phyloP scores from a whole-genome alignment of 2,113 vertebrate genomes.

The Trichomycterus rosablanca region DNA sequence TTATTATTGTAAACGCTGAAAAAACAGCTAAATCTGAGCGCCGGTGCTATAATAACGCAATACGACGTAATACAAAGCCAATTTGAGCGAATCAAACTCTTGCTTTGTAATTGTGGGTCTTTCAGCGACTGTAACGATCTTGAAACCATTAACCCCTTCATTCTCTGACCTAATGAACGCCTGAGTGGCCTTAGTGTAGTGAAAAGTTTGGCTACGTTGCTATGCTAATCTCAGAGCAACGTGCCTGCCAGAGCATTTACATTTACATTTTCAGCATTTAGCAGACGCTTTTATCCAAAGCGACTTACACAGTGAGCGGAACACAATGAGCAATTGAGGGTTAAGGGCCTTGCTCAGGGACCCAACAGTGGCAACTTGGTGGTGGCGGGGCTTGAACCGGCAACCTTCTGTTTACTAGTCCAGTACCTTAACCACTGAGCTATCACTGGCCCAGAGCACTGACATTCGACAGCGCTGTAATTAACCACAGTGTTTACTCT shows the following conservation, averaged over 20 bases:
- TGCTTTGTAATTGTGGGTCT: conserved; percentile 54
- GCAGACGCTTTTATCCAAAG: no score
- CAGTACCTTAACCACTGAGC: no score
- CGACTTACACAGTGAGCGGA: no score
- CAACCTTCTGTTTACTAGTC: no score
- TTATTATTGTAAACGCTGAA: conserved; percentile 1
- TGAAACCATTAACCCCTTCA: conserved; percentile 69
- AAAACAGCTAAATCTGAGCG: conserved; percentile 34
- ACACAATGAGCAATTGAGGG: no score
- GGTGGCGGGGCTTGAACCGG: no score
- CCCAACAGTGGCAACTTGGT: no score
- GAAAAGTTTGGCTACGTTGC: neutral
- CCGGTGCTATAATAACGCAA: conserved; percentile 46
- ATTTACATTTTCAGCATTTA: no score
- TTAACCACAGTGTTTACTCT: conserved; percentile 38
- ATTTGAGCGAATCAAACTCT: conserved; percentile 46
- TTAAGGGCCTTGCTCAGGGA: no score
- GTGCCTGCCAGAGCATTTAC: no score
- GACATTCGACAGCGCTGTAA: conserved; percentile 36
- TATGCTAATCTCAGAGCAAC: neutral
- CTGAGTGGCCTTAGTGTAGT: neutral
- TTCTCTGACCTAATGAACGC: conserved; percentile 55
- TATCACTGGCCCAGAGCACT: no score
- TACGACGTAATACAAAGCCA: conserved; percentile 44
- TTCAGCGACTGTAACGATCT: no score